These are phyloP conservation scores for Oophaga sylvatica DNA, from an alignment of 2,797 vertebrate species.

Conservation along the genomic window DNA sequence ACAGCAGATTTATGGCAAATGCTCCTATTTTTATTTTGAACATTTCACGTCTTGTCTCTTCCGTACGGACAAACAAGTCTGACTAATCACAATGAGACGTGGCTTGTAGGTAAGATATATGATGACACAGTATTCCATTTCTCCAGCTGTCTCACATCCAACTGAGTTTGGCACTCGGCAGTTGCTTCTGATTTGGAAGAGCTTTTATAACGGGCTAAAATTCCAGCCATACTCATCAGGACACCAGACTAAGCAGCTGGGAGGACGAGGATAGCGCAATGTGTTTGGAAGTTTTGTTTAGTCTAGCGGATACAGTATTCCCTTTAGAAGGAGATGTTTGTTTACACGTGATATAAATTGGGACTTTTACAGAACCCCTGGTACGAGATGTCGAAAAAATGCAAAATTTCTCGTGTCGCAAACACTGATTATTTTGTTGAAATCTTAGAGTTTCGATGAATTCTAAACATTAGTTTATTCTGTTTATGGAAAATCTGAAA, in stretches of 20 bases:
- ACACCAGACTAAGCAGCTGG: conserved; percentile 40
- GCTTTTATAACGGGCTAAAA: conserved; percentile 22
- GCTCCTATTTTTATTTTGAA: conserved; percentile 38
- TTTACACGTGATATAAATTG: conserved; percentile 44
- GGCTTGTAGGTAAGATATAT: conserved; percentile 50
- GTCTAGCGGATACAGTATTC: conserved; percentile 31
- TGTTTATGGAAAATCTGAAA: not conserved
- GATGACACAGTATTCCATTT: conserved; percentile 53
- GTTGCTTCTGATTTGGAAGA: conserved; percentile 49
- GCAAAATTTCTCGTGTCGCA: not conserved
- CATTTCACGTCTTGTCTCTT: not conserved
- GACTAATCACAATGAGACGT: conserved; percentile 45
- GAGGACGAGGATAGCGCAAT: conserved; percentile 3
- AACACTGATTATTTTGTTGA: conserved; percentile 6
- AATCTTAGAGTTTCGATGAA: not conserved
- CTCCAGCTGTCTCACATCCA: conserved; percentile 48
- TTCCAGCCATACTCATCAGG: conserved; percentile 42
- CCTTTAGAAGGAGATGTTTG: conserved; percentile 39
- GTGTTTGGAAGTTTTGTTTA: conserved; percentile 40
- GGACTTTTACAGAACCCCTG: conserved; percentile 7
- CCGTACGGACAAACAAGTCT: conserved; percentile 32
- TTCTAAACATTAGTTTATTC: not conserved
- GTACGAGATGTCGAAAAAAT: not conserved
- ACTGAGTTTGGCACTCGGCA: conserved; percentile 46
- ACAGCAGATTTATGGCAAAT: conserved; percentile 15